Base-by-base conservation (phyloP, 2,113 vertebrate species). In the Oncorhynchus gorbuscha region DNA sequence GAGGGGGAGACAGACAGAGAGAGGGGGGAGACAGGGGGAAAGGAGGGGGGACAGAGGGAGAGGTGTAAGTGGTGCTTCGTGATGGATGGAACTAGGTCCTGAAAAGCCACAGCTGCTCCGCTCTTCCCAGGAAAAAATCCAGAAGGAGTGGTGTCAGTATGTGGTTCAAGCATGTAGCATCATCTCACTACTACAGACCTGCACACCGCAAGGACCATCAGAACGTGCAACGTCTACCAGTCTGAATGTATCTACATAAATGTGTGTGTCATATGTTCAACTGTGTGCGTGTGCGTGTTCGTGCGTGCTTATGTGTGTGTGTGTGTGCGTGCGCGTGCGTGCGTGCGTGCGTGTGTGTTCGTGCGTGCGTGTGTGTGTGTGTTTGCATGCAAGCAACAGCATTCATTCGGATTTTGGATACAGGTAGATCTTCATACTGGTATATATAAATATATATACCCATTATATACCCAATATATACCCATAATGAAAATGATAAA, bases 141-240 rank as follows among this genome's bases (percentile, higher is more conserved):
- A 69, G 62, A 58, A 81, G 84, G 83, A 87, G 89, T 86, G 88
- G 86, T 84, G 85, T 85, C 79, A 83, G 81, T 85, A 88, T 91
- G 92, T 71, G 81, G 81, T 89, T 89, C 75, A 91, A 93, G 83
- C 90, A 92, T 92, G 85, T 92, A 80, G 84, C 32, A 1, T 35
- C 1, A 1, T 35, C 32, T 1, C 4, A 4, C 32, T 35, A 35
- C 32, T 35, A 35, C 32, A 35, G 32, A 35, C 32, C 32, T 35
- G 82, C 90, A 90, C 83, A 78, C 87, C 87, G 88, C 88, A 88
- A 62, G 76, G 80, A 30, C 77, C 79, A 69, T 84, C 88, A 90
- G 86, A 92, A 91, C 88, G 89, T 74, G 55, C 32, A 22, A 39
- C 76, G 59, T 73, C 73, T 4, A 73, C 35, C 71, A 14, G 65